Percentiles rank a stretch among this genome's conserved stretches.
Conservation (phyloP, 1,140 invertebrate genomes). For the Lucilia cuprina region DNA sequence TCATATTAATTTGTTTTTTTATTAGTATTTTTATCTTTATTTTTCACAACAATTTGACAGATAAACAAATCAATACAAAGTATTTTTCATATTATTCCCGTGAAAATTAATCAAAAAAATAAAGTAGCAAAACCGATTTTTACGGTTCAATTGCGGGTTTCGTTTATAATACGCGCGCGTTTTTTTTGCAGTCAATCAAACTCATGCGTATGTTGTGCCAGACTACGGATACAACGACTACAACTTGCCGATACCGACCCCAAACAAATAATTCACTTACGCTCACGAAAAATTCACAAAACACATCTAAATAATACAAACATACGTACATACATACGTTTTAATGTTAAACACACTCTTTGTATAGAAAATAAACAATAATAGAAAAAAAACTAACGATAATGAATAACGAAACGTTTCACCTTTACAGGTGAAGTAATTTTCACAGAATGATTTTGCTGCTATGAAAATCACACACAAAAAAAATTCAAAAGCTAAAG, state of each 20-base stretch:
- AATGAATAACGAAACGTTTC: slow-evolving; percentile 27
- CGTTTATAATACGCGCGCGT: neutral
- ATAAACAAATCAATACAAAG: no score
- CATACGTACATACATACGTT: neutral
- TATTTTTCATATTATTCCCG: neutral
- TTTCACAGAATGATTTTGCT: slow-evolving; percentile 36
- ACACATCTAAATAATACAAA: no score
- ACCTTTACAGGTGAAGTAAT: slow-evolving; percentile 40
- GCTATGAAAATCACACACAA: neutral
- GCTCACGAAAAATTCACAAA: neutral
- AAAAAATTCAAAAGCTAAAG: slow-evolving; percentile 19
- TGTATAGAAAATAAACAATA: neutral
- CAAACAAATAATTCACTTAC: slow-evolving; percentile 13
- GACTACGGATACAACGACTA: neutral
- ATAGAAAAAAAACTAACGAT: slow-evolving; percentile 1
- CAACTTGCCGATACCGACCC: neutral
- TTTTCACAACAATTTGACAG: no score
- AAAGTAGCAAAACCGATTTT: neutral
- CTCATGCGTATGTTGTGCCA: neutral
- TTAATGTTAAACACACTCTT: neutral
- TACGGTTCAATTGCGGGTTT: slow-evolving; percentile 25
- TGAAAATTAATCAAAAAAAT: neutral
- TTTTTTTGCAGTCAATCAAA: neutral
- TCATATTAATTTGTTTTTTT: no score
- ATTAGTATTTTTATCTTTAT: no score